phyloP scores from a whole-genome alignment of 2,113 vertebrate species.

The Nesogale talazaci region DNA sequence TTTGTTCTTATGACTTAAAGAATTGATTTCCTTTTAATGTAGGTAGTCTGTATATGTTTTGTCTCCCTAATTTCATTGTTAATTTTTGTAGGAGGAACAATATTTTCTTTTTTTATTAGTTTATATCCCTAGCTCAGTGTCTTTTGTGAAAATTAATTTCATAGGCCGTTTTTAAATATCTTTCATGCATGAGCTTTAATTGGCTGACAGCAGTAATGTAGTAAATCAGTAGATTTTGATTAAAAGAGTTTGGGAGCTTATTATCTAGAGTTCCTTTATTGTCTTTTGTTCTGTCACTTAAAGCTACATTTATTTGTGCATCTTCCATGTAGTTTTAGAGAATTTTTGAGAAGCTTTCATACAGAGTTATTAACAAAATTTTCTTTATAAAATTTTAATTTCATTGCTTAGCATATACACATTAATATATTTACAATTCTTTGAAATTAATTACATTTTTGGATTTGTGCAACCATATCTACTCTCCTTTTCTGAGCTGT shows the following conservation, averaged over 20 bases:
- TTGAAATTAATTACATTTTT: too few species aligned
- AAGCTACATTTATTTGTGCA: constrained; percentile 46
- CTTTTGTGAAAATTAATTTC: background rate
- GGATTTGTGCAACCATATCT: background rate
- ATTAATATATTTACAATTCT: background rate
- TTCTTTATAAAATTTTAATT: background rate
- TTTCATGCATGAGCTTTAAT: background rate
- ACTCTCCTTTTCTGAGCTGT: background rate
- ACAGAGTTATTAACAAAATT: constrained; percentile 22
- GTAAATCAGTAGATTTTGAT: background rate
- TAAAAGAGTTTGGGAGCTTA: background rate
- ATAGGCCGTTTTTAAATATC: background rate
- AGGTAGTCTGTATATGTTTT: background rate
- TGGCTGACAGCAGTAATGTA: background rate
- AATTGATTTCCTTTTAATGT: background rate
- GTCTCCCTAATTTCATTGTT: background rate
- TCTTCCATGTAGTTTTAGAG: constrained; percentile 4
- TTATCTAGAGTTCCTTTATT: background rate
- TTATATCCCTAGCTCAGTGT: background rate
- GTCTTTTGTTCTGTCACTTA: background rate
- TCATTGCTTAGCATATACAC: background rate
- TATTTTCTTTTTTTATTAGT: background rate
- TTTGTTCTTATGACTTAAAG: background rate
- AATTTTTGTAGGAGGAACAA: background rate
- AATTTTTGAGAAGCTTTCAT: constrained; percentile 16